Evolutionary conservation across 2,888 invertebrate species (phyloP).

Genomic region (Pachliopta kotzebuea): DNA sequence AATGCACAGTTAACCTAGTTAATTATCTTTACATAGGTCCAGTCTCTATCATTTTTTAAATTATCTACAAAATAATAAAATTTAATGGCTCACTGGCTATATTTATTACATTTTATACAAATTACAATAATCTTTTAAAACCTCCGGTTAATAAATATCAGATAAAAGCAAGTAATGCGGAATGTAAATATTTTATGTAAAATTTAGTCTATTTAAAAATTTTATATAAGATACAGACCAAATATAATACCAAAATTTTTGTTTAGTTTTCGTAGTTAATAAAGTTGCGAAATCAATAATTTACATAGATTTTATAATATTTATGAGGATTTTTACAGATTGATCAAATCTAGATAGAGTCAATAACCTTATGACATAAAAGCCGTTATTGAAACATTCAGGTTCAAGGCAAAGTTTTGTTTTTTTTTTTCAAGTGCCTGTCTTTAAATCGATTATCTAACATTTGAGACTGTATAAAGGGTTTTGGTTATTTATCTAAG

Average conservation of each 20-base stretch:
- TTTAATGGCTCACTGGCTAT: background rate
- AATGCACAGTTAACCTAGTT: slow-evolving; percentile 10
- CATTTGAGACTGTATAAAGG: background rate
- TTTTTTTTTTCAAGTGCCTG: background rate
- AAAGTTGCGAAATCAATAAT: too few species aligned
- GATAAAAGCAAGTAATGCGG: background rate
- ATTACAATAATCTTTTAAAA: background rate
- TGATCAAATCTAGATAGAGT: background rate
- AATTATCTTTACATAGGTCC: background rate
- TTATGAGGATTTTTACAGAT: background rate
- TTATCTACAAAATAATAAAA: slow-evolving; percentile 20
- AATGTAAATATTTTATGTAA: background rate
- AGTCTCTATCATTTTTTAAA: slow-evolving; percentile 10
- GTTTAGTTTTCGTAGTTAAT: too few species aligned
- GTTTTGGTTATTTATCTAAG: background rate
- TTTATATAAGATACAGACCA: too few species aligned
- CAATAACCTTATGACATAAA: background rate
- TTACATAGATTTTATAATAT: too few species aligned
- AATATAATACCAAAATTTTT: too few species aligned
- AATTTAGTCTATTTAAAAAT: background rate
- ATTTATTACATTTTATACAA: background rate
- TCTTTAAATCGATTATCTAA: background rate
- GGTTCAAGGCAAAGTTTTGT: too few species aligned
- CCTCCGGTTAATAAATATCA: background rate
- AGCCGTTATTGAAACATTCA: background rate